phyloP scores from a whole-genome alignment of 2,888 invertebrate genomes.

The Melanotus villosus region DNA sequence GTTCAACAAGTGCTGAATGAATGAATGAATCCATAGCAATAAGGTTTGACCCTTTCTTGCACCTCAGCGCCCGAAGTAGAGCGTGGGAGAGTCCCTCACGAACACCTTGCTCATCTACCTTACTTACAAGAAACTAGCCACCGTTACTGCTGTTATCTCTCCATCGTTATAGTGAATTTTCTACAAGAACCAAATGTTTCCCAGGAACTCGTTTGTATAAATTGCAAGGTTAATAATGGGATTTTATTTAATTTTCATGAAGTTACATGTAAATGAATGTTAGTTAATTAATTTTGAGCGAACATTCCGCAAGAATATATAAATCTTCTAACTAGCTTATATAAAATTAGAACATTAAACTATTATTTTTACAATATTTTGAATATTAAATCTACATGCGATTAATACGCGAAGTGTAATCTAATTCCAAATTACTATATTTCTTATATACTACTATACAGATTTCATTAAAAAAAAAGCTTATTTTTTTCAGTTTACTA shows the following conservation, averaged over 20 bases:
- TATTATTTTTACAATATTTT: too few relatives aligned
- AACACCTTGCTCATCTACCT: slow-evolving; percentile 63
- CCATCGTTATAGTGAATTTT: slow-evolving; percentile 34
- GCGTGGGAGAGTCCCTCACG: slow-evolving; percentile 70
- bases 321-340: too few relatives aligned
- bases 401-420: too few relatives aligned
- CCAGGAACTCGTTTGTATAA: slow-evolving; percentile 36
- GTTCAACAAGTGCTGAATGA: slow-evolving; percentile 50
- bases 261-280: slow-evolving; percentile 10
- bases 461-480: too few relatives aligned
- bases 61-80: slow-evolving; percentile 66
- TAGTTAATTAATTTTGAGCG: not conserved
- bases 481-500: too few relatives aligned
- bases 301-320: not conserved
- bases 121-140: slow-evolving; percentile 47
- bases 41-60: slow-evolving; percentile 53
- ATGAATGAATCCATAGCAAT: slow-evolving; percentile 48
- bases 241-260: slow-evolving; percentile 21
- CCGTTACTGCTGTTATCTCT: slow-evolving; percentile 48
- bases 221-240: slow-evolving; percentile 34
- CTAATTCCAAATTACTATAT: too few relatives aligned
- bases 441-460: too few relatives aligned
- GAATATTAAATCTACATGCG: too few relatives aligned
- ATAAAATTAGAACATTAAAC: too few relatives aligned
- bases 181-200: slow-evolving; percentile 35